A percentile compares a stretch with the other conserved stretches of the same genome.
These are phyloP conservation scores for Tachuris rubrigastra DNA, from an alignment of 2,113 vertebrate species.

Conservation along the genomic window DNA sequence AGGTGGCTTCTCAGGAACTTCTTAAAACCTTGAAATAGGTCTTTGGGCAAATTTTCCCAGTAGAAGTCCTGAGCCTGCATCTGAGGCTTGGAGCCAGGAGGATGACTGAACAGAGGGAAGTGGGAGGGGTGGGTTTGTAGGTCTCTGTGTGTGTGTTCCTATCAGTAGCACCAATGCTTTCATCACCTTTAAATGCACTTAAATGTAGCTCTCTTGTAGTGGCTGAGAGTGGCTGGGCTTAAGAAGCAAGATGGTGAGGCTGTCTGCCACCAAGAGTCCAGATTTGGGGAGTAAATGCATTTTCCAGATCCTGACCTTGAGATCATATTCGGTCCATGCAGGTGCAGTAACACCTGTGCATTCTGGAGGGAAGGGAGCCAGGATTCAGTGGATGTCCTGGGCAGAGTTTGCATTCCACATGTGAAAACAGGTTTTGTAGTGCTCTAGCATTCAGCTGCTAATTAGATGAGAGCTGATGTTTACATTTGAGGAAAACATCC, in stretches of 20 bases:
- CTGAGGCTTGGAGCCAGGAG: conserved; percentile 37
- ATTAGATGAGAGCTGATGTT: conserved; percentile 11
- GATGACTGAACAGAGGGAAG: conserved; percentile 48
- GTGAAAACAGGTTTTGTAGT: background rate
- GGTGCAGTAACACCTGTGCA: background rate
- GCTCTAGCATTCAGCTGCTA: conserved; percentile 21
- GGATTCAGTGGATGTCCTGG: background rate
- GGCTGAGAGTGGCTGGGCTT: conserved; percentile 8
- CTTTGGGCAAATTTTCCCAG: conserved; percentile 4
- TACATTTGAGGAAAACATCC: background rate
- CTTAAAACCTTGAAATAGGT: conserved; percentile 14
- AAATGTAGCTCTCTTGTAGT: conserved; percentile 51
- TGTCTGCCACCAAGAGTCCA: background rate
- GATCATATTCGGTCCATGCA: background rate
- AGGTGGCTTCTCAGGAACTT: conserved; percentile 65
- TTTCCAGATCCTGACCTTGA: background rate
- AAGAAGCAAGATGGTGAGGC: background rate
- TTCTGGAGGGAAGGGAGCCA: background rate
- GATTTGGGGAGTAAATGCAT: background rate
- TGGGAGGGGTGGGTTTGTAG: conserved; percentile 39
- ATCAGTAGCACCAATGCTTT: conserved; percentile 69
- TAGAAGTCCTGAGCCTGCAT: conserved; percentile 37
- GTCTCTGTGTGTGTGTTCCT: conserved; percentile 62
- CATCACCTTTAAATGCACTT: conserved; percentile 70
- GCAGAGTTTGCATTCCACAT: background rate